A percentile compares a stretch with the other conserved stretches of the same genome.
Evolutionary conservation across 2,797 vertebrate genomes (phyloP).

Genomic region (Neopelma chrysocephalum): DNA sequence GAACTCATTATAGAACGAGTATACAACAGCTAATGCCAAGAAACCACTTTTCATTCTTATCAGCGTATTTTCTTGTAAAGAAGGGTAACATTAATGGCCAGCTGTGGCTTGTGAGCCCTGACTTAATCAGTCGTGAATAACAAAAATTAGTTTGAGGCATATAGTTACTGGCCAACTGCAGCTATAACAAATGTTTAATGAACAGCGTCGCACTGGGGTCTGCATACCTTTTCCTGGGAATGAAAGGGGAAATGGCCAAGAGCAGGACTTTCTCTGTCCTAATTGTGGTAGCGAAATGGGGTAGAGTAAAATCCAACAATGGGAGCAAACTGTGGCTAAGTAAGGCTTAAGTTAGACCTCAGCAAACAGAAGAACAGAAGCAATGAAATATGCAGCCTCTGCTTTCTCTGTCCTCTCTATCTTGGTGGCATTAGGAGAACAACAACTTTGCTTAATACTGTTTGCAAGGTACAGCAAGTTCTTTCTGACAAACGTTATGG

Average conservation of each 20-base stretch:
- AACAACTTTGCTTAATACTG: background rate
- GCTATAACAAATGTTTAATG: slow-evolving; percentile 13
- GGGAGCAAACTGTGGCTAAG: background rate
- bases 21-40: slow-evolving; percentile 38
- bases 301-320: background rate
- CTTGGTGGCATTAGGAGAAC: background rate
- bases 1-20: slow-evolving; percentile 20
- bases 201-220: background rate
- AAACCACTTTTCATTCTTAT: slow-evolving; percentile 58
- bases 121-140: slow-evolving; percentile 28
- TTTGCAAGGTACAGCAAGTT: background rate
- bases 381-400: background rate
- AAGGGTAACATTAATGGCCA: slow-evolving; percentile 37
- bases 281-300: background rate
- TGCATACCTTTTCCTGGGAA: background rate
- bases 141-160: slow-evolving; percentile 33
- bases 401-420: background rate
- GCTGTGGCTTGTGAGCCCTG: slow-evolving; percentile 35
- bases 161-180: slow-evolving; percentile 4
- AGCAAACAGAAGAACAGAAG: background rate
- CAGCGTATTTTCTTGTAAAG: slow-evolving; percentile 47
- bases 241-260: background rate
- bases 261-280: background rate
- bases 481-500: background rate
- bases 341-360: background rate